Evolutionary conservation across 2,888 invertebrate species (phyloP), one percentile per base, ranked within the genome.

Genomic region (Itoplectis maculator): DNA sequence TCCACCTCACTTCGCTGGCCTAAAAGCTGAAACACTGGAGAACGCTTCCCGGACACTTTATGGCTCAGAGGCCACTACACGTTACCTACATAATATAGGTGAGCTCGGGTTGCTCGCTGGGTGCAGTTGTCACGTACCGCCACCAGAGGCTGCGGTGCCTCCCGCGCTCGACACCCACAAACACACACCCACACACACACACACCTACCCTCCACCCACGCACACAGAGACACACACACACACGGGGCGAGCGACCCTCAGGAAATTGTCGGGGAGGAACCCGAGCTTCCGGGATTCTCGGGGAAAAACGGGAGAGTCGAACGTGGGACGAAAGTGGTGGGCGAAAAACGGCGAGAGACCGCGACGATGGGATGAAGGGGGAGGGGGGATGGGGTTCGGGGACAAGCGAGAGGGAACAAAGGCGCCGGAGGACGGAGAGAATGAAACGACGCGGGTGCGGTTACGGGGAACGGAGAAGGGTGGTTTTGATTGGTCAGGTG

Each of bases 21-120:
- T 85, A 87, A 86, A 88, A 88, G 86, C 88, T 88, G 88, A 87
- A 88, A 87, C 88, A 88, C 85, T 86, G 84, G 72, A 29, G 29
- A 76, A 86, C 81, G 84, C 87, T 86, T 59, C 84, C 76, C 83
- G 83, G 86, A 87, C 87, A 86, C 85, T 88, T 88, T 86, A 85
- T 83, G 87, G 85, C 84, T 86, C 83, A 70, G 85, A 79, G 83
- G 82, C 81, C 61, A 79, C 81, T 74, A 76, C 84, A 81, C 85
- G 81, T 81, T 81, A 83, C 74, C 76, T 73, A 84, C 83, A 77
- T 85, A 83, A 83, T 80, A 76, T 84, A 79, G 79, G 78, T 86
- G 81, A 76, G 51, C 80, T 70, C 61, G 18, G 15, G 40, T 61
- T 18, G 65, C 51, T 61, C 61, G 47, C 18, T 42, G 73, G 56